Conservation (phyloP, 2,797 vertebrate genomes). For the Gastrophryne carolinensis region DNA sequence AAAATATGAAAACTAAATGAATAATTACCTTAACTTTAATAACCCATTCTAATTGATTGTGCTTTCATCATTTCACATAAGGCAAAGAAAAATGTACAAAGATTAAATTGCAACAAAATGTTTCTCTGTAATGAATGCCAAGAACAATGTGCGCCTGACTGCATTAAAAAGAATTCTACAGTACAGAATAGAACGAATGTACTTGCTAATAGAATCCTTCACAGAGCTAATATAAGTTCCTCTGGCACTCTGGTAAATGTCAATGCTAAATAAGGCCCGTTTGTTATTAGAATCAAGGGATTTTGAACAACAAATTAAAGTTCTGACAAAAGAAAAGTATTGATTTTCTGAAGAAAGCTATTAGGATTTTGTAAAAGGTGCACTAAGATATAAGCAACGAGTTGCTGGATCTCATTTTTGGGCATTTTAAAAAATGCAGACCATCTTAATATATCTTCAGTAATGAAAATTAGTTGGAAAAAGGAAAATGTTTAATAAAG, state of each 20-base stretch:
- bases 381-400: constrained; percentile 10
- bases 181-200: constrained; percentile 33
- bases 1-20: constrained; percentile 19
- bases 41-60: constrained; percentile 16
- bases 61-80: constrained; percentile 4
- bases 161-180: constrained; percentile 6
- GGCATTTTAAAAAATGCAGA: not conserved
- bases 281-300: constrained; percentile 43
- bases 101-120: constrained; percentile 19
- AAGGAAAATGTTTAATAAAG: not conserved
- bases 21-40: constrained; percentile 10
- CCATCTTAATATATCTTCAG: not conserved
- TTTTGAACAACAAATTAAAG: constrained; percentile 47
- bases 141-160: constrained; percentile 33
- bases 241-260: constrained; percentile 48
- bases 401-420: not conserved
- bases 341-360: constrained; percentile 28
- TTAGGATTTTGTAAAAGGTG: not conserved
- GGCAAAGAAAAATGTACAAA: constrained; percentile 6
- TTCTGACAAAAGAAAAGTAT: constrained; percentile 48
- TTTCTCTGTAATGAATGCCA: constrained; percentile 24
- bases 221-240: constrained; percentile 42
- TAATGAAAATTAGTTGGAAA: not conserved
- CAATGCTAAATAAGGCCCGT: constrained; percentile 48
- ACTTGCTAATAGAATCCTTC: constrained; percentile 44